Conservation (phyloP, 1,140 invertebrate species). For the Melanaphis sacchari region DNA sequence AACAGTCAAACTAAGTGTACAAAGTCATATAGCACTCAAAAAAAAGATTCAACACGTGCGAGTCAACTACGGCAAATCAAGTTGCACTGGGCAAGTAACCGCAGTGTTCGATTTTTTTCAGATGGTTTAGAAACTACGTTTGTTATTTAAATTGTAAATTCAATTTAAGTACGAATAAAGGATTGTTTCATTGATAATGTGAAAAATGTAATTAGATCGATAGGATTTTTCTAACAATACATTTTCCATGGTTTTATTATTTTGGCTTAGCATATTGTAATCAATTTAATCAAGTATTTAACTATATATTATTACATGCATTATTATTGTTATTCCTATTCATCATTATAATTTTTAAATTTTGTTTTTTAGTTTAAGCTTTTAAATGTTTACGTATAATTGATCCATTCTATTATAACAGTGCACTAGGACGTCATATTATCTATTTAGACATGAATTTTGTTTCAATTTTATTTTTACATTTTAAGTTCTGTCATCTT, state of each 20-base stretch:
- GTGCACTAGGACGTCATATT: background rate
- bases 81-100: constrained; percentile 45
- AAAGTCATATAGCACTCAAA: constrained; percentile 85
- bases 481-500: background rate
- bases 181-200: background rate
- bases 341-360: background rate
- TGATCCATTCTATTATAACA: background rate
- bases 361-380: background rate
- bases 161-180: background rate
- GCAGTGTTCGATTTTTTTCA: constrained; percentile 37
- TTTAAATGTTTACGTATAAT: background rate
- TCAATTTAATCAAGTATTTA: background rate
- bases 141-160: constrained; percentile 37
- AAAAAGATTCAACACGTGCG: background rate
- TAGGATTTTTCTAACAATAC: background rate
- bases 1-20: constrained; percentile 90
- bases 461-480: background rate
- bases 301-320: background rate
- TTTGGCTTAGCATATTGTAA: background rate
- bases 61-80: constrained; percentile 29
- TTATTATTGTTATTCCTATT: background rate
- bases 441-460: background rate
- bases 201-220: background rate
- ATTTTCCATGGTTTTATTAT: background rate
- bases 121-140: constrained; percentile 32